Conservation (phyloP, 2,888 invertebrate species). For the Lordiphosa fenestrarum region DNA sequence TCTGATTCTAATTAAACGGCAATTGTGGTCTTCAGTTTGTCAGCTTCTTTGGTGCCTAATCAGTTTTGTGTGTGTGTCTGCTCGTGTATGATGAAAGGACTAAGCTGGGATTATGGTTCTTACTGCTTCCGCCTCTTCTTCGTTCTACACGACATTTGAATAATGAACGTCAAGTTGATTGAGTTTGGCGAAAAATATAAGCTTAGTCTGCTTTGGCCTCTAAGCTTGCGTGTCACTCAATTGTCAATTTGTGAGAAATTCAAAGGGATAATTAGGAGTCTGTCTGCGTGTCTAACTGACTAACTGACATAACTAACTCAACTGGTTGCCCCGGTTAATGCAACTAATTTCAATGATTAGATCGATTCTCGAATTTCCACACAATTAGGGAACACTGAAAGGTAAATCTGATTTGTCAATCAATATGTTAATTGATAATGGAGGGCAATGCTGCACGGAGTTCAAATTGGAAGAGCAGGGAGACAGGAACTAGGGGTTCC, state of each 20-base stretch:
- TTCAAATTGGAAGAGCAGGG: slow-evolving; percentile 2
- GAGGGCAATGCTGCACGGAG: too few relatives aligned
- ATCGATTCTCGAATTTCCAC: slow-evolving; percentile 51
- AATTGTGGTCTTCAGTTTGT: slow-evolving; percentile 37
- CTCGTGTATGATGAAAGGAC: slow-evolving; percentile 36
- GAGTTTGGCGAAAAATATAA: slow-evolving; percentile 44
- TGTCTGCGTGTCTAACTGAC: slow-evolving; percentile 13
- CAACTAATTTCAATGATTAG: slow-evolving; percentile 65
- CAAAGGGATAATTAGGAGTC: slow-evolving; percentile 29
- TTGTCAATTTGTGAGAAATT: slow-evolving; percentile 30
- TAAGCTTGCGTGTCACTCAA: slow-evolving; percentile 34
- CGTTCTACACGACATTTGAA: slow-evolving; percentile 41
- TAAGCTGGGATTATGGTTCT: slow-evolving; percentile 43
- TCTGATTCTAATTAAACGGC: slow-evolving; percentile 49
- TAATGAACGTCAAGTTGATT: slow-evolving; percentile 49
- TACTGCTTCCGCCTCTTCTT: slow-evolving; percentile 13
- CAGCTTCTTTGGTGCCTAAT: slow-evolving; percentile 32
- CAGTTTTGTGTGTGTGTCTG: slow-evolving; percentile 17
- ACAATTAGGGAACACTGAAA: slow-evolving; percentile 42
- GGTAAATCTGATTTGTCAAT: slow-evolving; percentile 66
- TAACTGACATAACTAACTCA: slow-evolving; percentile 11
- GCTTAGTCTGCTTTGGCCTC: slow-evolving; percentile 28
- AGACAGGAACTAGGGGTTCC: slow-evolving; percentile 4
- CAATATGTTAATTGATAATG: slow-evolving; percentile 16
- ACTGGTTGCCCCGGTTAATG: slow-evolving; percentile 49